phyloP scores from a whole-genome alignment of 2,888 invertebrate species.

The Rhingia rostrata region DNA sequence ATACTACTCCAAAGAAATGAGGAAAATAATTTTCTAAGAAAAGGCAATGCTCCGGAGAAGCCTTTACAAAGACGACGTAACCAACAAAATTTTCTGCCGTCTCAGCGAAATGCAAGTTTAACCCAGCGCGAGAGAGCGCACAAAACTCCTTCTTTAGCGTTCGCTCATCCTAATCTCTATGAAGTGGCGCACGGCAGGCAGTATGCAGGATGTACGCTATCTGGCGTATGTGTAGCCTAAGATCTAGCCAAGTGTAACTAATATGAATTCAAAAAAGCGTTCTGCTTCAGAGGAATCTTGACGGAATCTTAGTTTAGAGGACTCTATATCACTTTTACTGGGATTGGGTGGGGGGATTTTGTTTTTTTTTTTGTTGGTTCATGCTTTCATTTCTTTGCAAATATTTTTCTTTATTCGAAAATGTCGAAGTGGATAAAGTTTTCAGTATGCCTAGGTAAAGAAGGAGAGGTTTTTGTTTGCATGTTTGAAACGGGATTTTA shows the following conservation, averaged over 20 bases:
- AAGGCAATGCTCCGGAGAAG: constrained; percentile 35
- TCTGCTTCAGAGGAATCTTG: constrained; percentile 70
- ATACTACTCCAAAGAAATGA: no score
- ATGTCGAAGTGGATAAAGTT: constrained; percentile 58
- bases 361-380: constrained; percentile 10
- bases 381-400: constrained; percentile 13
- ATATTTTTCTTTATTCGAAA: constrained; percentile 48
- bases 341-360: not conserved
- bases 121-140: constrained; percentile 41
- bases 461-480: constrained; percentile 35
- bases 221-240: constrained; percentile 67
- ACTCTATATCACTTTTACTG: constrained; percentile 52
- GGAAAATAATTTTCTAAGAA: constrained; percentile 53
- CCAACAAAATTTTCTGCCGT: constrained; percentile 65
- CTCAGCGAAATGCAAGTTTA: constrained; percentile 72
- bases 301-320: constrained; percentile 69
- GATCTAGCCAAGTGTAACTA: constrained; percentile 72
- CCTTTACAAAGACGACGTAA: constrained; percentile 68
- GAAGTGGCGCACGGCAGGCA: constrained; percentile 32
- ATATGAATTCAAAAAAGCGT: constrained; percentile 65
- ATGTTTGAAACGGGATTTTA: constrained; percentile 36
- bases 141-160: constrained; percentile 28
- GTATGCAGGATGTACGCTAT: constrained; percentile 53
- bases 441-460: constrained; percentile 7
- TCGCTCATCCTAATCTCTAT: constrained; percentile 48